Conservation (phyloP, 1,140 invertebrate species). For the Drosophila takahashii region DNA sequence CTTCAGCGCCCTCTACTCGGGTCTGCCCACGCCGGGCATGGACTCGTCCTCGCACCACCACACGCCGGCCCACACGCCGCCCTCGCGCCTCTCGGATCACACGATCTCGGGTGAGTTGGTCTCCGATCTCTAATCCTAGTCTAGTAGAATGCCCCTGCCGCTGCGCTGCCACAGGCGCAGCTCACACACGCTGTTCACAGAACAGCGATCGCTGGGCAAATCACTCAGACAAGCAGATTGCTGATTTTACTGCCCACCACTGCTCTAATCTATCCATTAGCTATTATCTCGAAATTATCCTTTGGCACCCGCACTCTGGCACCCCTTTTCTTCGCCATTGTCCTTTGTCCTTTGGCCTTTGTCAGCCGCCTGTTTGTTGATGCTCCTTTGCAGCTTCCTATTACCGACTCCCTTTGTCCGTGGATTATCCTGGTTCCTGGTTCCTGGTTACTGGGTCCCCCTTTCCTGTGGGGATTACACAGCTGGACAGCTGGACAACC, state of each 20-base stretch:
- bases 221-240: no score
- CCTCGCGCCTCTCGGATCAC: slow-evolving; percentile 85
- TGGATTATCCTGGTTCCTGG: slow-evolving; percentile 22
- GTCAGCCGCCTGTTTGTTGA: slow-evolving; percentile 31
- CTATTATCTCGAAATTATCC: slow-evolving; percentile 45
- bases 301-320: slow-evolving; percentile 24
- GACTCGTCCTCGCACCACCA: slow-evolving; percentile 85
- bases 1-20: slow-evolving; percentile 90
- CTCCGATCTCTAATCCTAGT: background rate
- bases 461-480: slow-evolving; percentile 27
- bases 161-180: no score
- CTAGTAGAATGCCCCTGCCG: no score
- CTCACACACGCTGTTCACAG: no score
- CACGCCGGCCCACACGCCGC: slow-evolving; percentile 87
- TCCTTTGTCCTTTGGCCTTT: slow-evolving; percentile 8
- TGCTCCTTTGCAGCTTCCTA: slow-evolving; percentile 37
- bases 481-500: slow-evolving; percentile 32
- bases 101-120: slow-evolving; percentile 80
- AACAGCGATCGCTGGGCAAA: no score
- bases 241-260: no score
- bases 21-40: slow-evolving; percentile 85
- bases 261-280: no score
- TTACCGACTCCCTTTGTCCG: slow-evolving; percentile 32
- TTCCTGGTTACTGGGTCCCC: slow-evolving; percentile 14
- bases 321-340: background rate